Conservation (phyloP, 1,140 invertebrate genomes). For the Diabrotica virgifera region DNA sequence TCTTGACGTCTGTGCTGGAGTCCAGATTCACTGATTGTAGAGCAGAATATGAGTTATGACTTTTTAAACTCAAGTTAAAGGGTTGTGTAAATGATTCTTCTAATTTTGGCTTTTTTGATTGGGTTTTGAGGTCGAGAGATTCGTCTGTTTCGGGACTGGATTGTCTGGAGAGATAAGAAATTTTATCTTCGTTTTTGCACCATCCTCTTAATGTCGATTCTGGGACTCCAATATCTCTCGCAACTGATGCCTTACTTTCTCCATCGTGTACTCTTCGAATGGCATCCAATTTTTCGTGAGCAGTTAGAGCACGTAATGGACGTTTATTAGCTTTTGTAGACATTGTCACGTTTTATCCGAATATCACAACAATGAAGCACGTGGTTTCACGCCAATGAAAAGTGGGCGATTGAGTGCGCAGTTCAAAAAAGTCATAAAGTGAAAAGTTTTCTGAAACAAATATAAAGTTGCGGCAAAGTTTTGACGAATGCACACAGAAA, state of each 20-base stretch:
- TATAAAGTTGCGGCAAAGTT: constrained; percentile 31
- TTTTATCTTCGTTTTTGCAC: constrained; percentile 80
- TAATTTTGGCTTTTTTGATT: constrained; percentile 53
- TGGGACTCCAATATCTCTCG: constrained; percentile 75
- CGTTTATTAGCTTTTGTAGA: constrained; percentile 55
- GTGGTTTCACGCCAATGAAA: constrained; percentile 33
- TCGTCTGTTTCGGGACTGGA: constrained; percentile 59
- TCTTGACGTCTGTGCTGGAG: constrained; percentile 9
- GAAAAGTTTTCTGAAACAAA: constrained; percentile 22
- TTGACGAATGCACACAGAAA: constrained; percentile 27
- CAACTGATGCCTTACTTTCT: constrained; percentile 78
- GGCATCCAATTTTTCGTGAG: constrained; percentile 73
- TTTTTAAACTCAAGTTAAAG: constrained; percentile 47
- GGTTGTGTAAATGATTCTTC: constrained; percentile 44
- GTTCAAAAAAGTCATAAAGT: constrained; percentile 34
- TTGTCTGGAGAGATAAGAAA: constrained; percentile 66
- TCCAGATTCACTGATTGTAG: constrained; percentile 19
- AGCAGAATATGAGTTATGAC: constrained; percentile 38
- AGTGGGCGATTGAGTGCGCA: constrained; percentile 28
- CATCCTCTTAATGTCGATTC: constrained; percentile 79
- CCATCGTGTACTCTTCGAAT: constrained; percentile 77
- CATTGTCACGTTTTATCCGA: constrained; percentile 28
- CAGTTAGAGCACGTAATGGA: constrained; percentile 65
- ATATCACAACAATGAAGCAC: constrained; percentile 25
- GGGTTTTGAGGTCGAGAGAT: constrained; percentile 21